Evolutionary conservation across 2,888 invertebrate genomes (phyloP).

Genomic region (Xanthostigma xanthostigma): DNA sequence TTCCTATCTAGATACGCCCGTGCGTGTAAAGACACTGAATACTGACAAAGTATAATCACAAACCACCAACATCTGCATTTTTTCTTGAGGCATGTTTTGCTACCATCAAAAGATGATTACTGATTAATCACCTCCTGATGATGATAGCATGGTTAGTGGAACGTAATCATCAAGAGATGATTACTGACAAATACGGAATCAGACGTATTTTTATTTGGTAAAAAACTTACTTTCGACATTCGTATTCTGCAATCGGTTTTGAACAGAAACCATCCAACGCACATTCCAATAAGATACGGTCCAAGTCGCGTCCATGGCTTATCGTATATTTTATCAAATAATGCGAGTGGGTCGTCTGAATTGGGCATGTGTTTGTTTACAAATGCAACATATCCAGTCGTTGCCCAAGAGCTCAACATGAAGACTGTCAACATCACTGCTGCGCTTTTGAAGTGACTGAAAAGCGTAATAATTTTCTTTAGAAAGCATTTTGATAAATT

Average conservation of each 20-base stretch:
- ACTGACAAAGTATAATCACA: too few species aligned
- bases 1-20: too few species aligned
- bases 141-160: too few species aligned
- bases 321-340: slow-evolving; percentile 80
- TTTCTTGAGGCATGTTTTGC: too few species aligned
- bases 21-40: too few species aligned
- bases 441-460: slow-evolving; percentile 63
- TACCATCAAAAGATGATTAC: too few species aligned
- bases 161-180: neutral
- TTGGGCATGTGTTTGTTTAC: slow-evolving; percentile 63
- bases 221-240: slow-evolving; percentile 44
- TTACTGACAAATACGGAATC: neutral
- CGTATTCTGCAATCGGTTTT: slow-evolving; percentile 65
- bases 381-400: slow-evolving; percentile 67
- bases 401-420: slow-evolving; percentile 60
- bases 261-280: slow-evolving; percentile 67
- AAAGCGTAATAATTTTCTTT: slow-evolving; percentile 12
- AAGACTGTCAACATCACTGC: slow-evolving; percentile 47
- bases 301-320: slow-evolving; percentile 79
- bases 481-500: too few species aligned
- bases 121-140: too few species aligned
- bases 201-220: neutral
- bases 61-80: too few species aligned
- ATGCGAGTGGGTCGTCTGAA: slow-evolving; percentile 65
- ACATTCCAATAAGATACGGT: slow-evolving; percentile 74